Evolutionary conservation across 2,797 vertebrate species (phyloP).

Genomic region (Chromobotia macracanthus): DNA sequence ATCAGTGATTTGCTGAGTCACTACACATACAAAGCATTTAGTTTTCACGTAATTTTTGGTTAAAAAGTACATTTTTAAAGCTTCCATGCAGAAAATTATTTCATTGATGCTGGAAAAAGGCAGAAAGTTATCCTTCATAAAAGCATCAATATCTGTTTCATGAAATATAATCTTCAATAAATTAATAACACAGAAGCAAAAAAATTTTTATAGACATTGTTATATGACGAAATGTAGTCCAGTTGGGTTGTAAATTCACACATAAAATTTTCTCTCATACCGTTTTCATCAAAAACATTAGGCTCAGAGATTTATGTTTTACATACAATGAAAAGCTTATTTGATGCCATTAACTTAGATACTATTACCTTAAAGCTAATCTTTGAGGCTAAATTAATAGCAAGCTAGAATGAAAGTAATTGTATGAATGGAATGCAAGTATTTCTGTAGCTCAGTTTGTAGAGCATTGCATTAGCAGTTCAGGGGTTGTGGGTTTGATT

Average conservation of each 20-base stretch:
- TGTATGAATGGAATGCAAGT: too few relatives aligned
- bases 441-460: too few relatives aligned
- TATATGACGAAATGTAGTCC: too few relatives aligned
- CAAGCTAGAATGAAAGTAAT: too few relatives aligned
- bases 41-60: conserved; percentile 70
- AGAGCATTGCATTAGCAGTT: too few relatives aligned
- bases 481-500: too few relatives aligned
- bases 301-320: background rate
- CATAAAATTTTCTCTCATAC: too few relatives aligned
- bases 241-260: too few relatives aligned
- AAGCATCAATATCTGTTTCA: background rate
- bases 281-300: background rate
- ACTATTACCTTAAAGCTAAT: background rate
- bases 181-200: too few relatives aligned
- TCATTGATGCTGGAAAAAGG: conserved; percentile 36
- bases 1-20: conserved; percentile 63
- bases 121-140: background rate
- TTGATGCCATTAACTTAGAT: too few relatives aligned
- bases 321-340: too few relatives aligned
- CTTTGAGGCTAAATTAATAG: background rate
- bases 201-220: too few relatives aligned
- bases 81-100: conserved; percentile 61
- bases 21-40: conserved; percentile 71
- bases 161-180: background rate
- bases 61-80: conserved; percentile 56